Conservation (phyloP, 2,888 invertebrate genomes). For the Stenoptilia bipunctidactyla region DNA sequence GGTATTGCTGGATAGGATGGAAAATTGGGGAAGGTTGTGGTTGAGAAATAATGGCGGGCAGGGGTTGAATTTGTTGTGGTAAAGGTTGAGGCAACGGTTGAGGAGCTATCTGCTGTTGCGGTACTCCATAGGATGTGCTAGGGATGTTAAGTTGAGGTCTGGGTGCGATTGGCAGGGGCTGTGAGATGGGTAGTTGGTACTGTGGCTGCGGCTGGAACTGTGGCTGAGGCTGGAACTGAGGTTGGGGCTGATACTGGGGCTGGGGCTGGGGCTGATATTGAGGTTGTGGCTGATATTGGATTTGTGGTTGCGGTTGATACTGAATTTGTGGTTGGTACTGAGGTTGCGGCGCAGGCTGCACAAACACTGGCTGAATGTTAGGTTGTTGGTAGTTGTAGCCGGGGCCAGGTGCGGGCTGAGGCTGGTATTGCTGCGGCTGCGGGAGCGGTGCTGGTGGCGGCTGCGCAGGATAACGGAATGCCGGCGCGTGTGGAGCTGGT, state of each 20-base stretch:
- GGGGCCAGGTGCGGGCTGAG: conserved; percentile 8
- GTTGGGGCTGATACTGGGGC: conserved; percentile 10
- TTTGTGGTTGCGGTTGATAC: conserved; percentile 9
- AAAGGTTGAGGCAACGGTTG: conserved; percentile 8
- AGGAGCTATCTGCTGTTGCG: conserved; percentile 1
- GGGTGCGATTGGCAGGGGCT: conserved; percentile 3
- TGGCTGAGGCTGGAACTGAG: conserved; percentile 14
- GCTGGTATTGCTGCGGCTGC: conserved; percentile 12
- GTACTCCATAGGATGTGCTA: conserved; percentile 7
- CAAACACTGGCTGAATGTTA: conserved; percentile 7
- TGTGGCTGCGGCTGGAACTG: conserved; percentile 5
- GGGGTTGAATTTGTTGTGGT: conserved; percentile 8
- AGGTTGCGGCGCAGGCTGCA: conserved; percentile 15
- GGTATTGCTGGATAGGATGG: neutral
- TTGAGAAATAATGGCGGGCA: conserved; percentile 4
- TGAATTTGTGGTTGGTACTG: conserved; percentile 3
- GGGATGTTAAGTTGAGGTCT: conserved; percentile 7
- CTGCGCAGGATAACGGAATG: conserved; percentile 31
- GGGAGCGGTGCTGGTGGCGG: conserved; percentile 23
- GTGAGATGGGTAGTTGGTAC: neutral
- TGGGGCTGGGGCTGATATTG: conserved; percentile 6
- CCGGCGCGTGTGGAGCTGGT: conserved; percentile 34
- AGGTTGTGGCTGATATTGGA: too few species aligned
- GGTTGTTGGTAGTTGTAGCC: conserved; percentile 13
- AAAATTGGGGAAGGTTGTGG: conserved; percentile 2